These are phyloP conservation scores for Aleadryas rufinucha DNA, from an alignment of 2,113 vertebrate genomes.

Conservation along the genomic window DNA sequence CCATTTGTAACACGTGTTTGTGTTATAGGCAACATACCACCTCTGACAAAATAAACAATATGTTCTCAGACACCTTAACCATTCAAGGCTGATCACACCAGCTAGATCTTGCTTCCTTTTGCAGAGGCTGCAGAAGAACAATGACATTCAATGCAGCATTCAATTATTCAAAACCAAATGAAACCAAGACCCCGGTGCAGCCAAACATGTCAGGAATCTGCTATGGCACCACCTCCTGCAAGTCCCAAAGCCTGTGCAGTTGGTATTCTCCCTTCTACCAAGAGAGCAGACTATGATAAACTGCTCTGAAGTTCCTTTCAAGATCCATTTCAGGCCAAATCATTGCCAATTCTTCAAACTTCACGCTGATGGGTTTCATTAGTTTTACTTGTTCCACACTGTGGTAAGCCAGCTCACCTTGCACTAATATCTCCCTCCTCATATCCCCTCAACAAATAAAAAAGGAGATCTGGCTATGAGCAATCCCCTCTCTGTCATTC, in stretches of 20 bases:
- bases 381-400: background rate
- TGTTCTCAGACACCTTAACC: background rate
- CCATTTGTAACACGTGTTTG: background rate
- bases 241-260: background rate
- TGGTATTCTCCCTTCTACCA: background rate
- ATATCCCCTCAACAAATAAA: background rate
- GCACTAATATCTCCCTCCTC: background rate
- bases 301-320: background rate
- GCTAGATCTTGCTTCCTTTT: background rate
- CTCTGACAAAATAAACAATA: background rate
- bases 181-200: background rate
- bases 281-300: background rate
- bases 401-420: background rate
- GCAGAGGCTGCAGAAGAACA: background rate
- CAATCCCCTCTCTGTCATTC: background rate
- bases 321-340: background rate
- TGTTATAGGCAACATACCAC: background rate
- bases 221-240: fast-evolving
- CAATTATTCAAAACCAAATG: background rate
- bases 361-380: fast-evolving
- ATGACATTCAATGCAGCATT: background rate
- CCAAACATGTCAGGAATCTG: background rate
- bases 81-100: background rate
- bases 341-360: background rate
- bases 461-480: background rate